phyloP scores from a whole-genome alignment of 2,113 vertebrate species.

The Coptodon rendalli region DNA sequence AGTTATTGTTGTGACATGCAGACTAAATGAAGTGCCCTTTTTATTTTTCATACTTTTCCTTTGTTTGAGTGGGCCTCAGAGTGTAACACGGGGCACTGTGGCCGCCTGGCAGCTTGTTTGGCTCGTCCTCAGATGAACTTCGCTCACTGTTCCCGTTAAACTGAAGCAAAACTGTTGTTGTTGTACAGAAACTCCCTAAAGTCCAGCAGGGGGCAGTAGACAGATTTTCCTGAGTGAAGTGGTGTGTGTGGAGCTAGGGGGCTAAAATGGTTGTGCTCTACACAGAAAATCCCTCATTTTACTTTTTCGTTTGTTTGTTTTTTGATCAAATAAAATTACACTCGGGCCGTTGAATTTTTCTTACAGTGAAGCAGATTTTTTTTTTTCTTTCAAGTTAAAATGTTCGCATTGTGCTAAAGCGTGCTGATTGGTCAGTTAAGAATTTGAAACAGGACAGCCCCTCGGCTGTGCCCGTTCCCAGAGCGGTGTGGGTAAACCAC shows the following conservation, averaged over 20 bases:
- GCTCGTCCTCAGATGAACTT: background rate
- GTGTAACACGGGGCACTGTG: accelerated
- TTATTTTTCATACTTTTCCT: background rate
- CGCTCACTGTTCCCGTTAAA: background rate
- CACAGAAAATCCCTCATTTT: background rate
- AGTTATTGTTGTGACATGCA: background rate
- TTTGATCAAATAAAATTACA: background rate
- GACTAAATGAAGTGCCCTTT: background rate
- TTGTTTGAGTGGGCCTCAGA: background rate
- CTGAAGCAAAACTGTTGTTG: accelerated
- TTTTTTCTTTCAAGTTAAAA: background rate
- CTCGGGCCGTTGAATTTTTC: accelerated
- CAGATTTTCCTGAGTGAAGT: background rate
- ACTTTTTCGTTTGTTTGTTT: background rate
- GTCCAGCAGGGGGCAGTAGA: background rate
- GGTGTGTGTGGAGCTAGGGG: accelerated
- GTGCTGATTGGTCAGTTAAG: background rate
- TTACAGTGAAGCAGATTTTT: background rate
- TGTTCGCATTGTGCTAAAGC: accelerated
- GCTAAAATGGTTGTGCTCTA: background rate
- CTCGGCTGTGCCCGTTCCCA: accelerated
- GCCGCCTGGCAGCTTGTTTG: accelerated
- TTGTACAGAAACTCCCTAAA: accelerated
- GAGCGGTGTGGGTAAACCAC: accelerated
- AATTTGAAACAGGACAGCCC: accelerated